Percentiles rank a stretch among this genome's conserved stretches.
Evolutionary conservation across 2,113 vertebrate species (phyloP).

Genomic region (Pitta sordida): DNA sequence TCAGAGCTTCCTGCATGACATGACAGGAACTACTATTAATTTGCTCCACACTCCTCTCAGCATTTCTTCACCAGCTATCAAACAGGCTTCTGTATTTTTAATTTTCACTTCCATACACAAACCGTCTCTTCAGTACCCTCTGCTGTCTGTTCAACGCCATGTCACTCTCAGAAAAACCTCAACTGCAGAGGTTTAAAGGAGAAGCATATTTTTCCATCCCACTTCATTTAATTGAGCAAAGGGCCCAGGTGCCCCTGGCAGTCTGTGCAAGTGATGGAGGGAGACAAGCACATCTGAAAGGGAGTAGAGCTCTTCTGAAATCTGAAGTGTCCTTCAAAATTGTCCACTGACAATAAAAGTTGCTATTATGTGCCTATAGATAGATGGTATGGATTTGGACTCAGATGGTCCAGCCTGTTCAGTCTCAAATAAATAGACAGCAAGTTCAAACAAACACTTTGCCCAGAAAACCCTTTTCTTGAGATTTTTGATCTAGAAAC

Average conservation of each 20-base stretch:
- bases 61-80: background rate
- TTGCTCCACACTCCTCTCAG: background rate
- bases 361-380: background rate
- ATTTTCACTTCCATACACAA: background rate
- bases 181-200: background rate
- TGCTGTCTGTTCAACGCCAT: background rate
- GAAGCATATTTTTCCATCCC: background rate
- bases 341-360: fast-evolving
- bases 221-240: background rate
- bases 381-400: background rate
- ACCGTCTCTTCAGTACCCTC: conserved; percentile 49
- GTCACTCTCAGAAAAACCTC: background rate
- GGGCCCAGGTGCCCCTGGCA: background rate
- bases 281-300: background rate
- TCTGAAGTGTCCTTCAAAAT: background rate
- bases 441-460: background rate
- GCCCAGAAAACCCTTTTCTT: background rate
- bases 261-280: background rate
- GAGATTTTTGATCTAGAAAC: background rate
- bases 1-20: background rate
- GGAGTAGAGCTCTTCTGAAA: background rate
- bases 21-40: background rate
- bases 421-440: background rate
- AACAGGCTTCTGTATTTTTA: background rate
- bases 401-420: background rate